Evolutionary conservation across 2,113 vertebrate species (phyloP).

Genomic region (Chamaea fasciata): DNA sequence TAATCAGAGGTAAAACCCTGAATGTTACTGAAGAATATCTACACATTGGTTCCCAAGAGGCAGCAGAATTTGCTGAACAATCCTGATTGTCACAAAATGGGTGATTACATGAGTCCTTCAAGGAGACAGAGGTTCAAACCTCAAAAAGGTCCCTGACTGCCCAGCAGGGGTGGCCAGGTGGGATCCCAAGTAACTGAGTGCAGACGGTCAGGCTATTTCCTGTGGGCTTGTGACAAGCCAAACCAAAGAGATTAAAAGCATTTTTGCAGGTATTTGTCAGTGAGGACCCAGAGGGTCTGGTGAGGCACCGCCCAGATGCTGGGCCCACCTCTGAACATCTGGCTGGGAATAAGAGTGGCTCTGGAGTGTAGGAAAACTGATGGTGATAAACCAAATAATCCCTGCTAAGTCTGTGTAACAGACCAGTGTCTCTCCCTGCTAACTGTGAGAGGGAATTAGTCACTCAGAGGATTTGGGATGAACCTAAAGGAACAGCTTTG

Average conservation of each 20-base stretch:
- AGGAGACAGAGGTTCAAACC: background rate
- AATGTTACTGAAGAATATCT: background rate
- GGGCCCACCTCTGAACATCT: background rate
- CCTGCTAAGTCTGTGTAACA: background rate
- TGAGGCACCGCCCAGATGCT: background rate
- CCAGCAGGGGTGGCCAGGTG: background rate
- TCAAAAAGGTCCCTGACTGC: background rate
- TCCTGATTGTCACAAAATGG: background rate
- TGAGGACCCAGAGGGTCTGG: background rate
- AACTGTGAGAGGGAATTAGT: background rate
- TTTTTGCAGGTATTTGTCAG: background rate
- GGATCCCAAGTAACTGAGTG: background rate
- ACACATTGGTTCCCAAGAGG: background rate
- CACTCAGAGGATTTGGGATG: background rate
- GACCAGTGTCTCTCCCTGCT: background rate
- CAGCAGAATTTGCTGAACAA: background rate
- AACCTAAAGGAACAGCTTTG: slow-evolving; percentile 9
- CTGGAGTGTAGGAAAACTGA: background rate
- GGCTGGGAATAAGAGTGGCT: background rate
- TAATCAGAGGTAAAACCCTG: background rate
- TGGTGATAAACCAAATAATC: slow-evolving; percentile 21
- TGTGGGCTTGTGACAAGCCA: background rate
- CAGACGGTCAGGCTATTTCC: background rate
- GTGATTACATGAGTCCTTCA: background rate
- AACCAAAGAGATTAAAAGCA: background rate